Evolutionary conservation across 2,113 vertebrate species (phyloP), one percentile per base, ranked within the genome.

Genomic region (Oncorhynchus mykiss): DNA sequence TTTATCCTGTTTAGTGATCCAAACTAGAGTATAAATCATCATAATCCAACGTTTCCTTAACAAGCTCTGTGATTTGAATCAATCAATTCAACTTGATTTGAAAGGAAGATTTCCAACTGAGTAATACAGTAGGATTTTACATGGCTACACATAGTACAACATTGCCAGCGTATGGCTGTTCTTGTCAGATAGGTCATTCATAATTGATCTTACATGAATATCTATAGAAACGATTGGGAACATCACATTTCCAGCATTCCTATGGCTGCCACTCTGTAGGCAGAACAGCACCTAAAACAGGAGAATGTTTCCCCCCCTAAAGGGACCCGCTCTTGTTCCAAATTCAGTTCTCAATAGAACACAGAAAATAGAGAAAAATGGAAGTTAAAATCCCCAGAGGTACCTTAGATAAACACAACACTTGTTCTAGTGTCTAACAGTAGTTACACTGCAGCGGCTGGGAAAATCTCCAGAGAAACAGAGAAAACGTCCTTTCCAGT

Each of bases 31-130:
- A 51, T 51, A 85, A 88, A 84, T 82, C 81, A 84, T 82, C 81
- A 87, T 80, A 88, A 77, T 27, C 13, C 84, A 84, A 79, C 67
- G 78, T 64, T 76, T 75, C 81, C 29, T 51, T 39, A 29, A 59
- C 88, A 90, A 88, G 88, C 85, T 81, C 65, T 73, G 81, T 62
- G 80, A 84, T 68, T 69, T 78, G 13, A 74, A 51, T 68, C 24
- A 24, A 67, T 67, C 31, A 34, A 60, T 81, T 24, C 69, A 74
- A 67, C 80, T 79, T 54, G 71, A 27, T 66, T 69, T 84, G 45
- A 86, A 69, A 78, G 77, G 68, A 31, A 72, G 27, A 76, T 22
- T 22, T 22, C 8, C 62, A 64, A 11, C 9, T 64, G 39, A 11
- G 39, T 64, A 8, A 57, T 14, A 49, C 20, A 34, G 39, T 49